Base-by-base conservation (phyloP, 1,140 invertebrate genomes). In the Sipha flava region DNA sequence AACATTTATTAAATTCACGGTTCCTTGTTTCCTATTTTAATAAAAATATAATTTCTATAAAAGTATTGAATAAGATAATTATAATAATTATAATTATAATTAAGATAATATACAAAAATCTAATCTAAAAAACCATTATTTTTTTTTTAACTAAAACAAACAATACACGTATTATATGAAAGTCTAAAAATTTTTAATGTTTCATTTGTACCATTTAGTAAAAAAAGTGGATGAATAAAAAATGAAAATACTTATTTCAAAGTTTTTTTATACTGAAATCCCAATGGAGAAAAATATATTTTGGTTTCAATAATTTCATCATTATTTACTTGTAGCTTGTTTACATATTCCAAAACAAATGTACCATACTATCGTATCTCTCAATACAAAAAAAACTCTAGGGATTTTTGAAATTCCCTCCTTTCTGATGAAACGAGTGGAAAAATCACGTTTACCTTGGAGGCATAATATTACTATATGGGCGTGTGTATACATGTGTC, bases 401-500 rank as follows among this genome's bases (percentile, higher is more conserved):
- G 47, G 72, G 49, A 75, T 75, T 54, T 18, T 34, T 66, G 49
- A 75, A 31, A 49, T 52, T 31, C 26, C 12, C 72, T 34, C n/a
- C 14, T 3, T 10, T n/a, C 6, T 18, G 37, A 57, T 49, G 23
- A 16, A 37, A 40, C 49, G 72, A 75, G 49, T 34, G 72, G 72
- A 57, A 75, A 75, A 54, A 75, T 75, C 72, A 75, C 72, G 72
- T 75, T 75, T 75, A 75, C 72, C 72, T 75, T 52, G 72, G 6
- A 75, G 72, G 72, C 72, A 54, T 75, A 54, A 75, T 73, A 57
- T 52, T 54, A 75, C 49, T 72, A 34, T 49, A 52, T 34, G 68
- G 45, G 45, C 47, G 45, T 54, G 49, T 54, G 49, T 75, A 21
- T 75, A 75, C 72, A 75, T 37, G 52, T 75, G 72, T 75, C 31